Evolutionary conservation across 2,113 vertebrate genomes (phyloP), one percentile per base, ranked within the genome.

Genomic region (Acinonyx jubatus): DNA sequence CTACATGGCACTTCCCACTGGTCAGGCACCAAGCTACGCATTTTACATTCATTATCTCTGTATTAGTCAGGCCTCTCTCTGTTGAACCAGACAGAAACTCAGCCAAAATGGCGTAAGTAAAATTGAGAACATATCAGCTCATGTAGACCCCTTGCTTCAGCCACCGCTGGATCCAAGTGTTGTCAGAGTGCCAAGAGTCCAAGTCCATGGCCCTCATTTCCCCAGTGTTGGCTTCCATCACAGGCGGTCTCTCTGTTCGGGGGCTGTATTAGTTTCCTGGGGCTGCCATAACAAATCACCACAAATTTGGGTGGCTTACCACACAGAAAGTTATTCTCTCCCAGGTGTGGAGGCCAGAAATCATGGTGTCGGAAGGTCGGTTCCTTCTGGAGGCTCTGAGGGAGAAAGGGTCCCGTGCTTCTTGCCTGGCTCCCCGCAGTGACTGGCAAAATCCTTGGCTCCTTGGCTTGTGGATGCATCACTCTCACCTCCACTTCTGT

Each of bases 21-120:
- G 11, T 27, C 29, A 25, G n/a, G 15, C 27, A 1, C 76, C 5
- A 0, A 1, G n/a, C 27, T 31, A 23, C 0, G 1, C 50, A 4
- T 27, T 50, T 66, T 4, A 23, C 14, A 16, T 1, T 36, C 68
- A 11, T 23, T 3, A 3, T 52, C 48, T 29, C 78, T 8, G 2
- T 5, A 0, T 11, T 3, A 36, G 74, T n/a, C 78, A 52, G 68
- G 80, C 14, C 79, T 68, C 69, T 93, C 31, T 85, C 41, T 1
- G 29, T 3, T 41, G 48, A 81, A 87, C 23, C 50, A 89, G 73
- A 19, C 21, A 94, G 45, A 41, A 18, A 48, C 14, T 11, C 88
- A 50, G 57, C 29, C 15, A 15, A 87, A 74, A n/a, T 2, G 4
- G 33, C 74, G 5, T 2, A 50, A 36, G 15, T 21, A 8, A 57